These are phyloP conservation scores for Chiloscyllium punctatum DNA, from an alignment of 2,797 vertebrate species.

Conservation along the genomic window DNA sequence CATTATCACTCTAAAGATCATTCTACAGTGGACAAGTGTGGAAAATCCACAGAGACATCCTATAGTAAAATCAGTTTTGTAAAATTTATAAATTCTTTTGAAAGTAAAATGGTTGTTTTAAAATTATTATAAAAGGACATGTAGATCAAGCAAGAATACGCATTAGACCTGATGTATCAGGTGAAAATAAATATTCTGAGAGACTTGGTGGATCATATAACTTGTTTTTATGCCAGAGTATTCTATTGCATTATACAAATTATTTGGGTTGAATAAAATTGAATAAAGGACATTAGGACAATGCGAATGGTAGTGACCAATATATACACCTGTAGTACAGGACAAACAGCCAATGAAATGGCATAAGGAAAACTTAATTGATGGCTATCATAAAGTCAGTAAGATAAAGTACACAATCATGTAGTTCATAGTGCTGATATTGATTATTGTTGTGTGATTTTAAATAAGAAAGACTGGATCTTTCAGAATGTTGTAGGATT, in stretches of 20 bases:
- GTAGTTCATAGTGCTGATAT: neutral
- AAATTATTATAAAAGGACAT: neutral
- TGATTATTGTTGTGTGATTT: neutral
- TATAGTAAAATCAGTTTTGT: neutral
- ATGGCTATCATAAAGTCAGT: neutral
- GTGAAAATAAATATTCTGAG: neutral
- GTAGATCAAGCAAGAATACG: neutral
- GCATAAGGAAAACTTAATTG: neutral
- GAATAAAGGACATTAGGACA: neutral
- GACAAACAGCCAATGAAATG: no score
- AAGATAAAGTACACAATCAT: neutral
- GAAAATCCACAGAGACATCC: no score
- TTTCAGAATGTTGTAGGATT: neutral
- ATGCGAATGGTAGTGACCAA: neutral
- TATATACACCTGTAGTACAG: neutral
- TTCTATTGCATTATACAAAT: neutral
- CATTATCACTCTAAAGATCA: neutral
- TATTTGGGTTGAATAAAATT: neutral
- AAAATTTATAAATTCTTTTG: neutral
- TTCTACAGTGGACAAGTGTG: neutral
- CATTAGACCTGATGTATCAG: neutral
- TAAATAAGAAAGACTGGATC: neutral
- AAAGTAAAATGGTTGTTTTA: neutral
- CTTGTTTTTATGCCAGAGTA: neutral
- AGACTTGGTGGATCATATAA: neutral